Percentiles rank a stretch among this genome's conserved stretches.
Evolutionary conservation across 2,888 invertebrate species (phyloP).

Genomic region (Thereva nobilitata): DNA sequence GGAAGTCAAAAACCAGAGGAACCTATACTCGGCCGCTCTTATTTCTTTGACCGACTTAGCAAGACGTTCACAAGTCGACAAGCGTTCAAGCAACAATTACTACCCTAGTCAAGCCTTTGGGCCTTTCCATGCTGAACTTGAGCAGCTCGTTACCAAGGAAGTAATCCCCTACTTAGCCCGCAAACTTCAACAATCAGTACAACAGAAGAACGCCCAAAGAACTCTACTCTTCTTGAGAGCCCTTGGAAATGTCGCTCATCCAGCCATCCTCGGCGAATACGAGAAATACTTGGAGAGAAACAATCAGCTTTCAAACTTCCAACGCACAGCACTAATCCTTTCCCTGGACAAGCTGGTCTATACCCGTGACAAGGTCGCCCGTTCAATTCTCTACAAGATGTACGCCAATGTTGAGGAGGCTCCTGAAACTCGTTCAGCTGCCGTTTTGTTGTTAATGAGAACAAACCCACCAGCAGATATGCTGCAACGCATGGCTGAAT

Average conservation of each 20-base stretch:
- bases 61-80: slow-evolving; percentile 65
- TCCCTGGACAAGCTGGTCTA: slow-evolving; percentile 62
- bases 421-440: slow-evolving; percentile 68
- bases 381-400: slow-evolving; percentile 67
- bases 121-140: slow-evolving; percentile 61
- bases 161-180: slow-evolving; percentile 65
- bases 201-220: slow-evolving; percentile 61
- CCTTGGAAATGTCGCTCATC: slow-evolving; percentile 69
- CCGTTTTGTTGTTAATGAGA: slow-evolving; percentile 65
- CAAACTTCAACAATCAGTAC: slow-evolving; percentile 62
- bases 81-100: slow-evolving; percentile 62
- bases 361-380: slow-evolving; percentile 61
- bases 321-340: slow-evolving; percentile 67
- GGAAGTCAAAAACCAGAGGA: slow-evolving; percentile 60
- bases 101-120: slow-evolving; percentile 71
- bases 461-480: slow-evolving; percentile 65
- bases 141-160: slow-evolving; percentile 61
- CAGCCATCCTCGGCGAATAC: slow-evolving; percentile 64
- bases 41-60: slow-evolving; percentile 65
- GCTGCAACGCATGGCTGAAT: slow-evolving; percentile 72
- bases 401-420: slow-evolving; percentile 68
- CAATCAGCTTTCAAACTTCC: slow-evolving; percentile 62
- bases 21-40: slow-evolving; percentile 64
- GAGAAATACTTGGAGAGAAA: slow-evolving; percentile 71
- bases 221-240: slow-evolving; percentile 67